Evolutionary conservation across 2,113 vertebrate genomes (phyloP).

Genomic region (Cyrtonyx montezumae): DNA sequence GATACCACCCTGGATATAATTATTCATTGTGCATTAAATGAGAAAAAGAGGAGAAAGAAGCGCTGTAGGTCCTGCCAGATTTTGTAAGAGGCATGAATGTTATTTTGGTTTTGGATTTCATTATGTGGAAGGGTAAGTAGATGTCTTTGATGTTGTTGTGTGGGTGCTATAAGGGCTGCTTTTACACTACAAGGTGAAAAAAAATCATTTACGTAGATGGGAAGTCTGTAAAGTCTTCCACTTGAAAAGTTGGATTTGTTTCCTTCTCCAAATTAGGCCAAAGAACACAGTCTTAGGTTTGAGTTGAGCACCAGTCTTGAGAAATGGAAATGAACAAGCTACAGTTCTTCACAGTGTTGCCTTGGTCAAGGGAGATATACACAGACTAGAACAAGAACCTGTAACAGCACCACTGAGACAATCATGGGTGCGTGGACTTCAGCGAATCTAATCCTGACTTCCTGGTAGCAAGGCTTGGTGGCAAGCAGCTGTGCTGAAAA

Average conservation of each 20-base stretch:
- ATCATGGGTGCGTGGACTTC: not conserved
- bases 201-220: not conserved
- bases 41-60: not conserved
- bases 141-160: not conserved
- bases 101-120: not conserved
- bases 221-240: not conserved
- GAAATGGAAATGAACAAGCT: not conserved
- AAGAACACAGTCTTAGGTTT: not conserved
- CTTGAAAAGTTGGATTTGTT: not conserved
- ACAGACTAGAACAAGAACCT: not conserved
- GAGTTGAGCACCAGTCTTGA: not conserved
- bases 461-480: not conserved
- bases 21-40: not conserved
- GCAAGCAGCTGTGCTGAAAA: not conserved
- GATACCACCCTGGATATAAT: slow-evolving; percentile 8
- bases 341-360: not conserved
- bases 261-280: not conserved
- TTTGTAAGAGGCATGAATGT: not conserved
- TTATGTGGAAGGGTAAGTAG: not conserved
- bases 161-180: not conserved
- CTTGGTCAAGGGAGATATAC: not conserved
- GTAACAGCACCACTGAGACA: not conserved
- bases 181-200: not conserved
- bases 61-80: not conserved
- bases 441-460: not conserved